Percentiles rank a stretch among this genome's conserved stretches.
Conservation (phyloP, 2,888 invertebrate genomes). For the Nephrocerus scutellatus region DNA sequence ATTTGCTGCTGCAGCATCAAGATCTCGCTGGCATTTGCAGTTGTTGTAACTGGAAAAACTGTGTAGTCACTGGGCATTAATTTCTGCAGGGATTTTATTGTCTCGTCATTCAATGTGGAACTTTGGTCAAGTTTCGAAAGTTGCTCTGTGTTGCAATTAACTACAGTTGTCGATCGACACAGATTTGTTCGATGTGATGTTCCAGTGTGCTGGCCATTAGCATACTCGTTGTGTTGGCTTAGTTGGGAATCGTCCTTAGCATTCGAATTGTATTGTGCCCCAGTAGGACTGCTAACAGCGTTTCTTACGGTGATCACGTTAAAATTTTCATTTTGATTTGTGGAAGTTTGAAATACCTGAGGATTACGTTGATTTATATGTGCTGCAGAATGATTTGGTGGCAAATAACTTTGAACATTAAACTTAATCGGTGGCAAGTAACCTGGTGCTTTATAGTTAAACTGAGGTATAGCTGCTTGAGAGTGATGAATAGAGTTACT, state of each 20-base stretch:
- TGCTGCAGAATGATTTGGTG: neutral
- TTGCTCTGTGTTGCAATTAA: conserved; percentile 4
- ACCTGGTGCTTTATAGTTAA: conserved; percentile 23
- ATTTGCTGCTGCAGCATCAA: conserved; percentile 17
- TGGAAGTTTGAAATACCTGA: conserved; percentile 9
- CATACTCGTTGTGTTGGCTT: conserved; percentile 18
- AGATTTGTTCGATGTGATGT: too few species aligned
- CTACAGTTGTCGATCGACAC: conserved; percentile 15
- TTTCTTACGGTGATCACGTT: too few species aligned
- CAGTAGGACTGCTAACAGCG: too few species aligned
- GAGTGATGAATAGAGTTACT: conserved; percentile 1
- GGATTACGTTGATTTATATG: neutral
- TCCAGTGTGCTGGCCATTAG: too few species aligned
- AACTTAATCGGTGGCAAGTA: conserved; percentile 14
- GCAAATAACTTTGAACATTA: conserved; percentile 6
- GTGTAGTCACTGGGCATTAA: conserved; percentile 34
- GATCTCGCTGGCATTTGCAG: neutral
- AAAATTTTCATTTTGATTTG: too few species aligned
- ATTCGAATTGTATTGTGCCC: conserved; percentile 30
- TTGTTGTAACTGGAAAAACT: conserved; percentile 6
- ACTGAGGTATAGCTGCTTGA: conserved; percentile 13
- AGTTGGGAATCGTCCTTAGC: conserved; percentile 23
- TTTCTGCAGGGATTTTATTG: conserved; percentile 29
- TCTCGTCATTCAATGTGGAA: conserved; percentile 23
- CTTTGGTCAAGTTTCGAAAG: conserved; percentile 12